Base-by-base conservation (phyloP, 2,797 vertebrate genomes). In the Lerista edwardsae region DNA sequence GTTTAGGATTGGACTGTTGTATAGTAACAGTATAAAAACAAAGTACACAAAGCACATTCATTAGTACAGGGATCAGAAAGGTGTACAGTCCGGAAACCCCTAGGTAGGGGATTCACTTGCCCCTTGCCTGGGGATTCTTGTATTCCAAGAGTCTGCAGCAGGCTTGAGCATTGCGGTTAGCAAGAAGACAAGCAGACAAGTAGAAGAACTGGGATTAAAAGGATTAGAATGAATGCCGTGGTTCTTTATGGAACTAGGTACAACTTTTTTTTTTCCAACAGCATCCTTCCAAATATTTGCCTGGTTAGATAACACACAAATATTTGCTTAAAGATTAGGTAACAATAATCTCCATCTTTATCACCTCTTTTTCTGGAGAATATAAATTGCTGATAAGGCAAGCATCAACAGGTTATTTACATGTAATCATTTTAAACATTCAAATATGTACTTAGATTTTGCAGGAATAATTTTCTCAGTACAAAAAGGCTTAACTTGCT, bases 271-370 rank as follows among this genome's bases (percentile, higher is more conserved):
- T 55, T 55, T 55, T 55, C 10, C 14, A 36, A 59, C 39, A 62
- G 68, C 15, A 27, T 51, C 10, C 6, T 67, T 64, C 41, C 78
- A 80, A 68, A 75, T 80, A 85, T 85, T 85, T 85, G 62, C 61
- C 80, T 3, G 47, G 29, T 7, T 64, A 80, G 84, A 75, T 85
- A 79, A 85, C 31, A 68, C 55, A 21, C 84, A 85, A 80, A 85
- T 57, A 44, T 69, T 71, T 86, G 44, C 73, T 31, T 55, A 81
- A 78, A 57, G 15, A 55, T 55, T 82, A 69, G 39, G 51, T 44
- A 69, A 80, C n/a, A 51, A 29, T 51, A 36, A 47, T 69, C 7
- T 57, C 59, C 5, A 29, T 82, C 67, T 64, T 64, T 86, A 72
- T 78, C 79, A 61, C 17, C 39, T 36, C 23, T 36, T 75, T 86